Base-by-base conservation (phyloP, 2,888 invertebrate genomes). In the Hipparchia semele region DNA sequence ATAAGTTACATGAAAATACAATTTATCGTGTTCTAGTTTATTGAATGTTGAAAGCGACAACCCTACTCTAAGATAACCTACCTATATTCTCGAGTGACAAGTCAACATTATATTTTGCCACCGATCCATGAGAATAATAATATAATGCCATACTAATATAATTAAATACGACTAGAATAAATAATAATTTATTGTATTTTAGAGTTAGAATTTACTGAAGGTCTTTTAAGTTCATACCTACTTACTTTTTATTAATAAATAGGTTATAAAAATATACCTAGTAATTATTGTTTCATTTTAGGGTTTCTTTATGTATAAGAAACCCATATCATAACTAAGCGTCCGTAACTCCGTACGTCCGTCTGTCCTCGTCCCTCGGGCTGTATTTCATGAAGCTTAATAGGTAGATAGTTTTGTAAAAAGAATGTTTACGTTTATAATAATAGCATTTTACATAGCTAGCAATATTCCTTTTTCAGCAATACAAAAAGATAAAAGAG, bases 51-150 rank as follows among this genome's bases (percentile, higher is more conserved):
- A 60, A 60, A 60, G 59, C 39, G 59, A 10, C 59, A 60, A 39
- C 59, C 59, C 59, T 60, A 39, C 12, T 39, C 12, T 60, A 60
- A 10, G 39, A 60, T 60, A 39, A 39, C 39, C 39, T 39, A 39
- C 39, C 13, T 8, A 23, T 60, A 60, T 60, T 39, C 39, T 60
- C 39, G 59, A 60, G 33, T 39, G 59, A 33, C 59, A 13, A 46
- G 6, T 58, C 54, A 12, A 54, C 7, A 61, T 51, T 51, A 51
- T 59, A 58, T 65, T 51, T 72, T 68, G 64, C 73, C 65, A 76
- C 65, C 49, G 75, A 70, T 66, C 73, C 73, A 65, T 75, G 73
- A 58, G 23, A 58, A 58, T 58, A 23, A 23, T 58, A 23, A 6
- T 72, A 71, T 73, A 71, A 67, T 39, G 4, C 12, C 59, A 60